Evolutionary conservation across 2,888 invertebrate genomes (phyloP).

Genomic region (Plemyria rubiginata): DNA sequence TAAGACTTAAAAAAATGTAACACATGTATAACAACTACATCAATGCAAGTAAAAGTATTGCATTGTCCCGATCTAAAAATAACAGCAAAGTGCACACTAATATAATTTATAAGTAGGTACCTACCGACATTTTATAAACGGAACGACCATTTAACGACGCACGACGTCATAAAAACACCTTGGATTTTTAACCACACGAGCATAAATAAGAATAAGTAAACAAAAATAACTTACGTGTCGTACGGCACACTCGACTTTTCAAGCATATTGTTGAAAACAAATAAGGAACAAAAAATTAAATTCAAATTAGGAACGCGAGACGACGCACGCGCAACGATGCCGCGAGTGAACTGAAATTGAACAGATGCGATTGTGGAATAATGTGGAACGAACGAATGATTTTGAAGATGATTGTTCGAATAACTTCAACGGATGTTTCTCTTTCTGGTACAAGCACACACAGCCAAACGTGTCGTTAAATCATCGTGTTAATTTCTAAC

Average conservation of each 20-base stretch:
- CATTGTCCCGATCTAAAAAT: conserved; percentile 2
- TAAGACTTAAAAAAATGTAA: background rate
- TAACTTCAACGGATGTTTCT: too few species aligned
- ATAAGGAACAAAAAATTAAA: conserved; percentile 8
- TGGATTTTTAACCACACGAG: too few species aligned
- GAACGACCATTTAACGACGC: background rate
- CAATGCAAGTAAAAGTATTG: background rate
- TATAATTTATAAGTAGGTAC: background rate
- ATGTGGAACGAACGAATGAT: background rate
- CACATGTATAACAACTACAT: background rate
- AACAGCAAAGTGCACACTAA: background rate
- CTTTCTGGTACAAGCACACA: too few species aligned
- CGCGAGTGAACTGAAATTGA: conserved; percentile 10
- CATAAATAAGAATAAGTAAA: background rate
- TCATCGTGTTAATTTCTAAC: too few species aligned
- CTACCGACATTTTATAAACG: conserved; percentile 6
- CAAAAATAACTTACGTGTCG: conserved; percentile 36
- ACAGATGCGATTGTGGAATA: background rate
- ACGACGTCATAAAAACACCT: too few species aligned
- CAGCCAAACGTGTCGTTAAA: too few species aligned
- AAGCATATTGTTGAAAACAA: conserved; percentile 27
- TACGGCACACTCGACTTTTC: conserved; percentile 35
- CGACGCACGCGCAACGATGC: conserved; percentile 22
- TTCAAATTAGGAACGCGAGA: conserved; percentile 10
- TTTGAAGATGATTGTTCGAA: background rate